A percentile compares a stretch with the other conserved stretches of the same genome.
Evolutionary conservation across 2,113 vertebrate species (phyloP).

Genomic region (Pachypanchax playfairii): DNA sequence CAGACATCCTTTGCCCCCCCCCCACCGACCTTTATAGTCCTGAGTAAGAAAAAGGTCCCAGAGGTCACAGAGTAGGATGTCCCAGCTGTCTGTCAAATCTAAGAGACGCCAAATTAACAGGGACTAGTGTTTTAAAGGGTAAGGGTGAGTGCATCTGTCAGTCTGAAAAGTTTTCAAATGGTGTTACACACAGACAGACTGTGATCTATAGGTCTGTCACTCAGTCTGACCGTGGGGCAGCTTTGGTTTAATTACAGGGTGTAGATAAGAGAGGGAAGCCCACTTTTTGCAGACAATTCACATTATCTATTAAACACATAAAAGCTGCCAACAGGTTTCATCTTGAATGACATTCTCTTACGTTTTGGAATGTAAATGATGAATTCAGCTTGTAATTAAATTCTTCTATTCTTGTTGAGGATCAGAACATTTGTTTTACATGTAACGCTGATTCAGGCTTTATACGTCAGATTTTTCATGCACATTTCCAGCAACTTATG

Average conservation of each 20-base stretch:
- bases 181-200: slow-evolving; percentile 69
- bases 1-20: slow-evolving; percentile 37
- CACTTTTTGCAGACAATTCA: slow-evolving; percentile 59
- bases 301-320: slow-evolving; percentile 62
- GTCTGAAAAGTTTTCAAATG: slow-evolving; percentile 37
- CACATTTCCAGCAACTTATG: no score
- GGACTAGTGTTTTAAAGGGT: slow-evolving; percentile 59
- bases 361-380: slow-evolving; percentile 69
- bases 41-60: slow-evolving; percentile 60
- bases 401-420: no score
- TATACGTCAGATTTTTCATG: no score
- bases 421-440: no score
- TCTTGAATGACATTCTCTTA: slow-evolving; percentile 67
- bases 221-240: slow-evolving; percentile 63
- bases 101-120: slow-evolving; percentile 64
- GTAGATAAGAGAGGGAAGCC: slow-evolving; percentile 46
- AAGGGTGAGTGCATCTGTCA: slow-evolving; percentile 66
- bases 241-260: slow-evolving; percentile 68
- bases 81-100: slow-evolving; percentile 76
- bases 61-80: slow-evolving; percentile 68
- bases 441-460: no score
- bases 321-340: slow-evolving; percentile 68
- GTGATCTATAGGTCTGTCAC: slow-evolving; percentile 74
- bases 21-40: slow-evolving; percentile 64
- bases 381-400: slow-evolving; percentile 62